Evolutionary conservation across 1,140 invertebrate species (phyloP), one percentile per base, ranked within the genome.

Genomic region (Meloidogyne floridensis): DNA sequence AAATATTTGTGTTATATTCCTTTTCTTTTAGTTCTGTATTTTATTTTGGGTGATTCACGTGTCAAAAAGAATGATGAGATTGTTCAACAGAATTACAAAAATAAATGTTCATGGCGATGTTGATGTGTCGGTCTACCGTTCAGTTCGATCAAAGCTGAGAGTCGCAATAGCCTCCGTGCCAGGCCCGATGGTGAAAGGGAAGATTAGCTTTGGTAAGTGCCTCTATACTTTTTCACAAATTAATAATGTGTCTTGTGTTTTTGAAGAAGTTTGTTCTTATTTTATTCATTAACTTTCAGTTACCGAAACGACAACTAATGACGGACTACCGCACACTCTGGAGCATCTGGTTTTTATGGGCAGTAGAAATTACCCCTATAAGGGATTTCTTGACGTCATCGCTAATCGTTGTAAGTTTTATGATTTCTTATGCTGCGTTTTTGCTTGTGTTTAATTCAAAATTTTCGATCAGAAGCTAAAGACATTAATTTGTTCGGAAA

Each of bases 311-410:
- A 92, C 94, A 88, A 94, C 95, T 91, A 94, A 96, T 91, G 95
- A 96, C 92, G 95, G 95, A 4, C 89, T 97, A 65, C 95, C 95
- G 0, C 95, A 97, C 88, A 96, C 95, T 13, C 91, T 97, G 90
- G 95, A 97, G 88, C 95, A 97, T 91, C 92, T 97, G 8, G 93
- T 97, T 20, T 97, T 97, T 91, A 91, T 97, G 87, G 95, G 95
- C 1, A 95, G 94, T 88, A 93, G 96, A 90, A 92, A 94, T 0
- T 96, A 95, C 91, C 96, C 95, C 0, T 96, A 94, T 83, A 92
- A 92, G 90, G 92, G 95, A 13, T 93, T 96, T 74, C 91, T 97
- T 70, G 95, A 97, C 91, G 91, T 96, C 43, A 90, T 96, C 71
- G 95, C 95, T 7, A 96, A 95, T 90, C 92, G 95, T 51, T 96